Evolutionary conservation across 2,113 vertebrate genomes (phyloP).

Genomic region (Amblyornis subalaris): DNA sequence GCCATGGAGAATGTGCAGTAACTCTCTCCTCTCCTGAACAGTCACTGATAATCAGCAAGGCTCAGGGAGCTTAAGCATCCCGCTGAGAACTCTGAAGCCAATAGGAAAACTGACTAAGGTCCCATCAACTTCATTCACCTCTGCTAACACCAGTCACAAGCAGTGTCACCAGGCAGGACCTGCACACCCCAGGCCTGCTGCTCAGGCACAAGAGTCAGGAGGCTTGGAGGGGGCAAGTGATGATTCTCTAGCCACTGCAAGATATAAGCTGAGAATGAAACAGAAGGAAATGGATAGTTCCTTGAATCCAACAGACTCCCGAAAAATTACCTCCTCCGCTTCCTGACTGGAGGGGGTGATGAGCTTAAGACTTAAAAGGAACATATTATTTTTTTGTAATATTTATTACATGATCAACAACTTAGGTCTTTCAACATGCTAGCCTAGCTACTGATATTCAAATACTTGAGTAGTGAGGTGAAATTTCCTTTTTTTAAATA

Average conservation of each 20-base stretch:
- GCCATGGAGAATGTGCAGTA: not conserved
- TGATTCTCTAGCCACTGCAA: not conserved
- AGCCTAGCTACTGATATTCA: not conserved
- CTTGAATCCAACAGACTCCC: not conserved
- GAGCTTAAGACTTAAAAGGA: not conserved
- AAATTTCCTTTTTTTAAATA: not conserved
- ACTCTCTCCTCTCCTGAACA: not conserved
- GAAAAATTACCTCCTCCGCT: not conserved
- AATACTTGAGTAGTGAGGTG: not conserved
- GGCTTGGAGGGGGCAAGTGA: not conserved
- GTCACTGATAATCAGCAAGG: not conserved
- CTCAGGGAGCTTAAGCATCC: not conserved
- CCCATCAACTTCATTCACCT: not conserved
- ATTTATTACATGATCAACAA: not conserved
- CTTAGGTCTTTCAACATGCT: not conserved
- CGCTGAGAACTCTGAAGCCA: not conserved
- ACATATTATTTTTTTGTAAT: fast-evolving
- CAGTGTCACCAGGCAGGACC: not conserved
- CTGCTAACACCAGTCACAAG: not conserved
- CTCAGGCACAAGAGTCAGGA: not conserved
- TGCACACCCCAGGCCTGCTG: not conserved
- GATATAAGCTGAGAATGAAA: not conserved
- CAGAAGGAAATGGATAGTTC: not conserved
- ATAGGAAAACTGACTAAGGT: not conserved
- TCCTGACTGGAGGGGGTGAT: not conserved